Evolutionary conservation across 2,113 vertebrate genomes (phyloP).

Genomic region (rat (Rattus norvegicus)): GRCr8 NC_086019.1:140537501-140538000

Average conservation of each 20-base stretch:
- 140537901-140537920: not conserved
- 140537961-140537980: not conserved
- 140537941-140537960: not conserved
- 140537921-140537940: not conserved
- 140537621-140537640: not conserved
- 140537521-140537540: not conserved
- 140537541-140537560: not conserved
- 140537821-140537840: not conserved
- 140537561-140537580: not conserved
- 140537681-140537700: accelerated
- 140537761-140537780: not conserved
- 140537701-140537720: not conserved
- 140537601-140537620: not conserved
- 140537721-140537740: accelerated
- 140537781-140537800: not conserved
- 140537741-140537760: not conserved
- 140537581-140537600: not conserved
- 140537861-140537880: not conserved
- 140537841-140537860: not conserved
- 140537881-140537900: not conserved
- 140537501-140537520: not conserved
- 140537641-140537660: not conserved
- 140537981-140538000: not conserved
- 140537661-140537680: no score
- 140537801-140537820: not conserved